Evolutionary conservation across 2,113 vertebrate genomes (phyloP), one percentile per base, ranked within the genome.

Genomic region (Apteryx mantelli): DNA sequence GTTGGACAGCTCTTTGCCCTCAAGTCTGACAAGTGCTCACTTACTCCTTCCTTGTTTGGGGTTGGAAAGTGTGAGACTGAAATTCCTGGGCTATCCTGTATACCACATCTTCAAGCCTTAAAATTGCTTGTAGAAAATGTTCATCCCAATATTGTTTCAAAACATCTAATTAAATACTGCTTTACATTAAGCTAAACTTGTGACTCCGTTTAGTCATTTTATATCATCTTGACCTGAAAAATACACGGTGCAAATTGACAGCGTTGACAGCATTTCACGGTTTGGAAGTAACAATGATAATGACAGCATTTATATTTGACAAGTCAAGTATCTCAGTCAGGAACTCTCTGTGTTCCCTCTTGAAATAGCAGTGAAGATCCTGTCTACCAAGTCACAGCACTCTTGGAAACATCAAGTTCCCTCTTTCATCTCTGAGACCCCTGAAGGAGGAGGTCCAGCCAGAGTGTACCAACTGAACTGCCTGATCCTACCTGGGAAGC

Each of bases 251-350:
- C 19, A 88, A 95, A 86, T 36, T 78, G 34, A 84, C 5, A 60
- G 24, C 8, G 84, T 36, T 78, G 34, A 86, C 5, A 60, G 24
- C 8, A 70, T 82, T 69, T 82, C 70, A 95, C 56, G 80, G 13
- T 44, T 90, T 60, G 34, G 76, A 80, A 89, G 60, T 66, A 86
- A 64, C 91, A 74, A 92, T 76, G 61, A 81, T 79, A 96, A 96
- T 70, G 76, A 88, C 52, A 90, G 70, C 52, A 93, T 70, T 95
- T 90, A 68, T 19, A 71, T 94, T 74, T 94, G 86, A 94, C 60
- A 95, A 88, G 78, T 80, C 79, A 96, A 82, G 81, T 85, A 30
- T 74, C 80, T 93, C 44, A 82, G 21, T 53, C 68, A 95, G 46
- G 58, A 95, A 87, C 40, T 86, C 19, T 83, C 56, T 34, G 5